A percentile compares a stretch with the other conserved stretches of the same genome.
Evolutionary conservation across 2,888 invertebrate genomes (phyloP).

Genomic region (Anthophora plumipes): DNA sequence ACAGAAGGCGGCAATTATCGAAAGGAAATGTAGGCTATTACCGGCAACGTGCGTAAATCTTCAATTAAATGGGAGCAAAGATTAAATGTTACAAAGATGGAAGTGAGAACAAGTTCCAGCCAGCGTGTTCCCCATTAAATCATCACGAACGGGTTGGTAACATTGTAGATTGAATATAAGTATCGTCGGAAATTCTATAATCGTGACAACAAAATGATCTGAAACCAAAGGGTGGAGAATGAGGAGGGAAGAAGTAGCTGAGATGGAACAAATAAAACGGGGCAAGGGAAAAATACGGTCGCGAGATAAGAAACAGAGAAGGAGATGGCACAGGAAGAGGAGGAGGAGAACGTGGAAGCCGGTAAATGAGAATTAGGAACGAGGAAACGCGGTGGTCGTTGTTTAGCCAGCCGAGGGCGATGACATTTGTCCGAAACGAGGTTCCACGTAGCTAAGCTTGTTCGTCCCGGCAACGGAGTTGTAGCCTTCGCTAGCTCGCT

Average conservation of each 20-base stretch:
- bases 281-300: too few relatives aligned
- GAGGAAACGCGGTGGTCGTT: conserved; percentile 51
- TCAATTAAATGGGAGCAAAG: neutral
- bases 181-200: neutral
- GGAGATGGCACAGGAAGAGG: conserved; percentile 20
- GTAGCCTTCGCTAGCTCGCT: conserved; percentile 71
- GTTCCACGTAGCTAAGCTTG: conserved; percentile 66
- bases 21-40: neutral
- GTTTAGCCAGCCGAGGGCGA: conserved; percentile 69
- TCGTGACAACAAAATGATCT: too few relatives aligned
- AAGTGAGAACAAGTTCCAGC: conserved; percentile 12
- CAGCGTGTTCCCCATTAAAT: too few relatives aligned
- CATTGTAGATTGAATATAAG: neutral
- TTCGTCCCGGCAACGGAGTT: conserved; percentile 57
- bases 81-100: conserved; percentile 15
- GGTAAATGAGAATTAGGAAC: conserved; percentile 58
- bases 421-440: conserved; percentile 71
- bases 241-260: too few relatives aligned
- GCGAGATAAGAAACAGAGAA: neutral
- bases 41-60: conserved; percentile 1
- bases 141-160: neutral
- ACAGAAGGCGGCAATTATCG: too few relatives aligned
- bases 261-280: too few relatives aligned
- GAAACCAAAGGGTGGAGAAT: too few relatives aligned
- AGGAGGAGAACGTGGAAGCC: neutral